phyloP scores from a whole-genome alignment of 2,113 vertebrate genomes.

The Leptocoma aspasia region DNA sequence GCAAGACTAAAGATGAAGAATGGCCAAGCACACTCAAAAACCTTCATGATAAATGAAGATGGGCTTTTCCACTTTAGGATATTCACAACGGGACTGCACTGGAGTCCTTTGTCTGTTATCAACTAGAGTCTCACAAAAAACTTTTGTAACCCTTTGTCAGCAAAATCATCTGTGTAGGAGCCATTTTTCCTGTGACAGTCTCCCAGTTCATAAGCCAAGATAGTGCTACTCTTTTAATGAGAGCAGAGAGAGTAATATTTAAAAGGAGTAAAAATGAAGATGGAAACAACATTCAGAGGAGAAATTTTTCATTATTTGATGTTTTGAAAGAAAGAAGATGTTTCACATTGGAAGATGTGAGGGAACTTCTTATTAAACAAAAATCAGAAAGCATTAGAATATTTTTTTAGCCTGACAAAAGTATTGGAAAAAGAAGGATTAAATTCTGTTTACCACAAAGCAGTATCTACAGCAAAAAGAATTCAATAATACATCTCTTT shows the following conservation, averaged over 20 bases:
- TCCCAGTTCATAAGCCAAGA: not conserved
- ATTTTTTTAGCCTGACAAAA: not conserved
- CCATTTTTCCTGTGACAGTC: not conserved
- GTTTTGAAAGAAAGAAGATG: not conserved
- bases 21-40: not conserved
- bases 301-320: not conserved
- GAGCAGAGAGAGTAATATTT: not conserved
- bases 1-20: not conserved
- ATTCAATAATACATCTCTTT: not conserved
- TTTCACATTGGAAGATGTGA: not conserved
- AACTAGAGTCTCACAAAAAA: not conserved
- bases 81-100: not conserved
- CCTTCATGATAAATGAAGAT: not conserved
- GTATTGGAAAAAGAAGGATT: not conserved
- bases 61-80: not conserved
- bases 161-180: not conserved
- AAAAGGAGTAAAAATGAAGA: not conserved
- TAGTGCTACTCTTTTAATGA: not conserved
- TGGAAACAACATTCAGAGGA: not conserved
- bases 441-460: constrained; percentile 8
- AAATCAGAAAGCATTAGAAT: not conserved
- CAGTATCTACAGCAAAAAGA: constrained; percentile 11
- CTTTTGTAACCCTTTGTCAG: not conserved
- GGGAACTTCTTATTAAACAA: not conserved
- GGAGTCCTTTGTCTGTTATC: not conserved